Evolutionary conservation across 1,140 invertebrate genomes (phyloP), one percentile per base, ranked within the genome.

Genomic region (Plutomurus gul): DNA sequence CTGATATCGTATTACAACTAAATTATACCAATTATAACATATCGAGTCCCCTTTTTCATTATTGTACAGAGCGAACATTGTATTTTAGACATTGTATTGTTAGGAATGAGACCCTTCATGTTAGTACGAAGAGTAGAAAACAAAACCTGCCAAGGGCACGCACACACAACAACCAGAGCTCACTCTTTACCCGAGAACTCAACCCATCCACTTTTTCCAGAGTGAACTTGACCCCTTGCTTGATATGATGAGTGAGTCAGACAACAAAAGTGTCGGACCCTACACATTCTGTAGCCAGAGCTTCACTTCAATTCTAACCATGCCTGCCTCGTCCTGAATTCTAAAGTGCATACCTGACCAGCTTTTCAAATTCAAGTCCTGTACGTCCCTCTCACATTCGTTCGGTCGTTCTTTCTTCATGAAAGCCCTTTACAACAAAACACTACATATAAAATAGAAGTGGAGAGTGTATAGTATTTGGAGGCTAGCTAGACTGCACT

Each of bases 1-100:
- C 81, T 82, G 81, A 82, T 82, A 79, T 80, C 76, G 76, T 73
- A 75, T 82, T 82, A 78, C 81, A 77, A 77, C 60, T 60, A 77
- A 82, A 82, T 82, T 82, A 82, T 77, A 80, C 56, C 81, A 82
- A 80, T 82, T 82, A 80, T 71, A 37, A 33, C 70, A 72, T 18
- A 72, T 72, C 36, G 70, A 40, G 70, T 75, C 47, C 36, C 36
- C 70, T 72, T 72, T 65, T 30, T 30, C 30, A 65, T 65, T 65
- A 65, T 65, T 65, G 25, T 33, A 18, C 56, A 33, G n/a, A n/a
- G 25, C 36, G 56, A 65, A 30, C 56, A 65, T 65, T 65, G 56
- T 65, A 65, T 36, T 65, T n/a, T 3, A 60, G 27, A 65, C 16
- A 33, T 65, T n/a, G 36, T 65, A 65, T 65, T 33, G 56, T 65